Percentiles rank a stretch among this genome's conserved stretches.
Evolutionary conservation across 1,140 invertebrate species (phyloP).

Genomic region (Myzus persicae): DNA sequence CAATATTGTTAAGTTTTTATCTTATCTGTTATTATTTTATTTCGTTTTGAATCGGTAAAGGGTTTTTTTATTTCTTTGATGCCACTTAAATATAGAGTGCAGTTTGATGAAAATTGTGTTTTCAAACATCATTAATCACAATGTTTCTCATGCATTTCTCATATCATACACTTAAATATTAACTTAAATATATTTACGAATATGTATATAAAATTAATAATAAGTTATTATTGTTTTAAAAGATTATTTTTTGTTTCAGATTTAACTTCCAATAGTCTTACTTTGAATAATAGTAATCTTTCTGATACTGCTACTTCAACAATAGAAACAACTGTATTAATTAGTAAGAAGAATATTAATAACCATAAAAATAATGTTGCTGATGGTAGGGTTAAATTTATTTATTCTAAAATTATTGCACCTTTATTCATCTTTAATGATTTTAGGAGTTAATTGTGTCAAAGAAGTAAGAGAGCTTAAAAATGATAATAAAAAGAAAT

Average conservation of each 20-base stretch:
- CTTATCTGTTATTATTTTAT: background rate
- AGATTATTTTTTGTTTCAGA: conserved; percentile 5
- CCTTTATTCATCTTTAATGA: background rate
- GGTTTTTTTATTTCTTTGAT: background rate
- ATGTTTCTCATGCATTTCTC: background rate
- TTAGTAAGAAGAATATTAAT: background rate
- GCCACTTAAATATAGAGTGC: background rate
- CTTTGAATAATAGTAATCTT: background rate
- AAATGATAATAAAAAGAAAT: background rate
- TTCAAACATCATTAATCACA: background rate
- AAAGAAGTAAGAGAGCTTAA: background rate
- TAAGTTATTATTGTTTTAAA: conserved; percentile 11
- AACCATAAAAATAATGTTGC: background rate
- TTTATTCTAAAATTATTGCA: background rate
- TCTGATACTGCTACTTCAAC: background rate
- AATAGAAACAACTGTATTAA: background rate
- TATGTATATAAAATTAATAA: background rate
- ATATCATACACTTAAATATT: background rate
- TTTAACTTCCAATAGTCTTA: background rate
- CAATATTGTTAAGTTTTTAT: background rate
- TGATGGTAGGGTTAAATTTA: background rate
- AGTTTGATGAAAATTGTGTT: background rate
- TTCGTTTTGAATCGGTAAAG: background rate
- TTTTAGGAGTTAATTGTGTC: background rate
- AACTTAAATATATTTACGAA: background rate